Base-by-base conservation (phyloP, 2,113 vertebrate species). In the Gopherus evgoodei region DNA sequence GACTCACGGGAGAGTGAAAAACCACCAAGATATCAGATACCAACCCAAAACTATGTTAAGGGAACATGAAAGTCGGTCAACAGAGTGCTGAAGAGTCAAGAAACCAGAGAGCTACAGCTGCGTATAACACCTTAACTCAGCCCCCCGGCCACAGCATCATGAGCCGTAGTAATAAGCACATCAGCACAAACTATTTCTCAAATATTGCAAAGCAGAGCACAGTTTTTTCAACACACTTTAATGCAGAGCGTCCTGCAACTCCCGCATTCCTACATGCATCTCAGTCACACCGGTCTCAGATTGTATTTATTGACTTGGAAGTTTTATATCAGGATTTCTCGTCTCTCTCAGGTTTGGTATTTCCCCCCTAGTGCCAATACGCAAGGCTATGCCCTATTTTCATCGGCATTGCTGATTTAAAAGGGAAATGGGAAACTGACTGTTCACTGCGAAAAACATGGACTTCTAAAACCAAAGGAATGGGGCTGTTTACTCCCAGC, bases 21-120 rank as follows among this genome's bases (percentile, higher is more conserved):
- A 91, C 94, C 88, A 31, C 87, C 92, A 96, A 92, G 75, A 69
- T 94, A 92, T 88, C 31, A 72, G 87, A 95, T 84, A 69, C 90
- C 93, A 92, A 93, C 84, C 52, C 94, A 81, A 79, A 11, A 31
- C 57, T 38, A 91, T 42, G 42, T 17, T 82, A 91, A 29, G 17
- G 35, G 54, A 94, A 89, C 22, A 11, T 62, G 93, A 80, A 38
- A 38, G 57, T 92, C 0, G 1, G 85, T 53, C 35, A 89, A 90
- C 52, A 81, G n/a, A 86, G 50, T 75, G 27, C 4, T 47, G 50
- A 91, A 31, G 82, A 85, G 24, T 5, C 38, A 87, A 75, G 35
- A 87, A 92, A 94, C 53, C 8, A 29, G 11, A 52, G 44, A 56
- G 76, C 42, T 10, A 69, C 44, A 38, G 47, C 31, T n/a, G 29